Evolutionary conservation across 1,140 invertebrate species (phyloP).

Genomic region (Mactra quadrangularis): DNA sequence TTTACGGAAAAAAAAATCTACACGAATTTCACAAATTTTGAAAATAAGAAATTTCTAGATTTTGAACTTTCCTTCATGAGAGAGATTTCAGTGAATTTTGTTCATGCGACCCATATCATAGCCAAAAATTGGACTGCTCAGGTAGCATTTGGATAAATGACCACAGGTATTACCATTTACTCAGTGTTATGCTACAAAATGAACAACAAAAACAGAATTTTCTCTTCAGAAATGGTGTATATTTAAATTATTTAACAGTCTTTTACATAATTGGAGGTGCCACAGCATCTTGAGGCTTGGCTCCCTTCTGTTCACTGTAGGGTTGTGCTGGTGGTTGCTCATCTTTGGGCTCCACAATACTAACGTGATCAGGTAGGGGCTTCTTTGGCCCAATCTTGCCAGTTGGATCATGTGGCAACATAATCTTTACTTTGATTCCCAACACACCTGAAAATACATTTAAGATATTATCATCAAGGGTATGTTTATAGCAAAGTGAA

Average conservation of each 20-base stretch:
- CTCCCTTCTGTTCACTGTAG: conserved; percentile 83
- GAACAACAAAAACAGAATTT: neutral
- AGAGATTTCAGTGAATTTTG: too few relatives aligned
- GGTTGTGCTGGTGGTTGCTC: conserved; percentile 82
- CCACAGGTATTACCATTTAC: too few relatives aligned
- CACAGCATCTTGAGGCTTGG: conserved; percentile 72
- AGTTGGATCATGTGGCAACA: conserved; percentile 98
- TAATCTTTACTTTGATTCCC: conserved; percentile 99
- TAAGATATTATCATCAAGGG: conserved; percentile 13
- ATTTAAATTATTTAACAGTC: conserved; percentile 30
- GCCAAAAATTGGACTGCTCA: too few relatives aligned
- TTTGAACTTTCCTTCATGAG: too few relatives aligned
- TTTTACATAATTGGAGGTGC: conserved; percentile 53
- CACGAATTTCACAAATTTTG: too few relatives aligned
- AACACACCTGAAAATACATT: conserved; percentile 86
- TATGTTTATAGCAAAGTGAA: too few relatives aligned
- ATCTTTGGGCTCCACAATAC: conserved; percentile 96
- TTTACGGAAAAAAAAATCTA: too few relatives aligned
- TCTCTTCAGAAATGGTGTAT: conserved; percentile 49
- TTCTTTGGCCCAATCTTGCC: conserved; percentile 99
- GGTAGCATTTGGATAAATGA: too few relatives aligned
- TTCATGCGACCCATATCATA: too few relatives aligned
- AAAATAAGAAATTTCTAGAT: too few relatives aligned
- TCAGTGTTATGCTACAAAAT: too few relatives aligned
- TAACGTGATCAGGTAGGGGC: conserved; percentile 98